These are phyloP conservation scores for Lacanobia wlatinum DNA, from an alignment of 2,888 invertebrate genomes.

Conservation along the genomic window DNA sequence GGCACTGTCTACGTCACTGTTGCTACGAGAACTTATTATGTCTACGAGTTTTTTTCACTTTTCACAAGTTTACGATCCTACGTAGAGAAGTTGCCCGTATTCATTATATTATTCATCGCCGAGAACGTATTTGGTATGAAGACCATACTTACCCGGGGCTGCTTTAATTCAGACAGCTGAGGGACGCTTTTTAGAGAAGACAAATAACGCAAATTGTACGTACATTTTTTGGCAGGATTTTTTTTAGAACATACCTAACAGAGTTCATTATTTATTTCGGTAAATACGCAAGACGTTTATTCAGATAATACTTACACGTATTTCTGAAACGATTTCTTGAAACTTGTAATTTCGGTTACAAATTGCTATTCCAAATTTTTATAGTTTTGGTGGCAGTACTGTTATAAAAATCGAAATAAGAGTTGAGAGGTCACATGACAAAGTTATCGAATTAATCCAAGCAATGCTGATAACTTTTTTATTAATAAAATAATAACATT, in stretches of 20 bases:
- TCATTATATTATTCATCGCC: conserved; percentile 53
- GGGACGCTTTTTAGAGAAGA: conserved; percentile 47
- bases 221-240: conserved; percentile 23
- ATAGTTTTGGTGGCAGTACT: conserved; percentile 13
- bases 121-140: conserved; percentile 53
- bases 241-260: conserved; percentile 12
- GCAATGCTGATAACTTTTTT: conserved; percentile 1
- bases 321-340: conserved; percentile 7
- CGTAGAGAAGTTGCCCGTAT: conserved; percentile 22
- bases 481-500: neutral
- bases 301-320: conserved; percentile 21
- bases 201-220: conserved; percentile 46
- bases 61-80: conserved; percentile 32
- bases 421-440: conserved; percentile 24
- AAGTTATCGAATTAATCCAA: conserved; percentile 16
- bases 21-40: conserved; percentile 33
- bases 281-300: conserved; percentile 28
- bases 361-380: conserved; percentile 6
- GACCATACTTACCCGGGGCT: conserved; percentile 49
- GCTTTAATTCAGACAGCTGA: conserved; percentile 51
- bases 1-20: conserved; percentile 21
- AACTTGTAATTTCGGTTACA: conserved; percentile 7
- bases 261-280: conserved; percentile 29
- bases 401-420: neutral
- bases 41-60: conserved; percentile 20